phyloP scores from a whole-genome alignment of 2,113 vertebrate genomes.

The Oncorhynchus clarkii region DNA sequence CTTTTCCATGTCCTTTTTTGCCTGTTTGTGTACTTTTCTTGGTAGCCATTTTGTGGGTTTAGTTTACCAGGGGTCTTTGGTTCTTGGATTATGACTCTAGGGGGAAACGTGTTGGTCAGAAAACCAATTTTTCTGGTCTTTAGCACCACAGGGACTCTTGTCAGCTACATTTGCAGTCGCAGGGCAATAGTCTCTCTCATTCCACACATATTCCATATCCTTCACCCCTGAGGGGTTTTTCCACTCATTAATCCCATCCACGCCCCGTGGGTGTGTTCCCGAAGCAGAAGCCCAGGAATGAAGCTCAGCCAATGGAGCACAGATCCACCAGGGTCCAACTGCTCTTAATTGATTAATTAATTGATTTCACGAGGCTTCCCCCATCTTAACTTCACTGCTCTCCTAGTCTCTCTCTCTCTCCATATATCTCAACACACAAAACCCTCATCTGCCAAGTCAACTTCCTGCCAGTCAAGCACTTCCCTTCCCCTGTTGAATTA shows the following conservation, averaged over 20 bases:
- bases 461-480: slow-evolving; percentile 61
- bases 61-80: slow-evolving; percentile 28
- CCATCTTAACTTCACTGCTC: background rate
- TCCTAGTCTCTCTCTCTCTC: slow-evolving; percentile 6
- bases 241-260: slow-evolving; percentile 68
- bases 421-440: slow-evolving; percentile 44
- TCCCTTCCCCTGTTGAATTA: slow-evolving; percentile 62
- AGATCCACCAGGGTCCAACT: slow-evolving; percentile 64
- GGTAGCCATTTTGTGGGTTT: slow-evolving; percentile 42
- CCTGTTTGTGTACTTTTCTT: slow-evolving; percentile 10
- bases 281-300: slow-evolving; percentile 64
- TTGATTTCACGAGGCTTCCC: slow-evolving; percentile 63
- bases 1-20: background rate
- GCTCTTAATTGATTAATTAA: slow-evolving; percentile 78
- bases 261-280: slow-evolving; percentile 71
- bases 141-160: slow-evolving; percentile 52
- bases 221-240: slow-evolving; percentile 66
- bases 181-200: slow-evolving; percentile 63
- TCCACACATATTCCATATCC: slow-evolving; percentile 64
- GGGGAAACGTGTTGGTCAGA: slow-evolving; percentile 46
- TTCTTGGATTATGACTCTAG: slow-evolving; percentile 41
- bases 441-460: slow-evolving; percentile 23
- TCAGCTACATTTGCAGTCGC: slow-evolving; percentile 69
- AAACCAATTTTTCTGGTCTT: slow-evolving; percentile 35
- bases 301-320: slow-evolving; percentile 52